These are phyloP conservation scores for Silurus asotus DNA, from an alignment of 2,113 vertebrate species.

Conservation along the genomic window DNA sequence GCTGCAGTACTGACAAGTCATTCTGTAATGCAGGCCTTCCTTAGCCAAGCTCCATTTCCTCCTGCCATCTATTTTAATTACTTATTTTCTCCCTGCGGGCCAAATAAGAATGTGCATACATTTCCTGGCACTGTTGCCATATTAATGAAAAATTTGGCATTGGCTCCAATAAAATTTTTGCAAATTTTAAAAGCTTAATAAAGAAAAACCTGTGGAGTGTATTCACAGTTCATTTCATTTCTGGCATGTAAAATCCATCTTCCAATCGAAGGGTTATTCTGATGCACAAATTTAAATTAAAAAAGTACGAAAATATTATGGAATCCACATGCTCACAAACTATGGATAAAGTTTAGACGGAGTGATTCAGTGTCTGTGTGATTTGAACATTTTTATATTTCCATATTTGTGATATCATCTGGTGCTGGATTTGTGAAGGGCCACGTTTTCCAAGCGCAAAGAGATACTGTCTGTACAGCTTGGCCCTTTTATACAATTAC, in stretches of 20 bases:
- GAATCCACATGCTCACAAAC: background rate
- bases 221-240: background rate
- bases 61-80: constrained; percentile 53
- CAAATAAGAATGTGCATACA: constrained; percentile 48
- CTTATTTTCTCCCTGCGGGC: constrained; percentile 24
- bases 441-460: background rate
- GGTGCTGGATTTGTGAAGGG: background rate
- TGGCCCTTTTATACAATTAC: background rate
- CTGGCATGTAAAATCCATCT: background rate
- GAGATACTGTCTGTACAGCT: background rate
- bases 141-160: constrained; percentile 50
- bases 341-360: background rate
- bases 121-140: constrained; percentile 35
- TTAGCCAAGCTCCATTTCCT: constrained; percentile 49
- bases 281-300: background rate
- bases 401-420: background rate
- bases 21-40: constrained; percentile 39
- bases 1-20: constrained; percentile 33
- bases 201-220: background rate
- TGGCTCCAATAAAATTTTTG: constrained; percentile 22
- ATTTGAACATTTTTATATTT: background rate
- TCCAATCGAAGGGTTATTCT: background rate
- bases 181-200: constrained; percentile 20
- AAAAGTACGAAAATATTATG: too few relatives aligned
- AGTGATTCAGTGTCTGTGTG: background rate